Evolutionary conservation across 2,888 invertebrate genomes (phyloP).

Genomic region (Phanerotoma sp.): DNA sequence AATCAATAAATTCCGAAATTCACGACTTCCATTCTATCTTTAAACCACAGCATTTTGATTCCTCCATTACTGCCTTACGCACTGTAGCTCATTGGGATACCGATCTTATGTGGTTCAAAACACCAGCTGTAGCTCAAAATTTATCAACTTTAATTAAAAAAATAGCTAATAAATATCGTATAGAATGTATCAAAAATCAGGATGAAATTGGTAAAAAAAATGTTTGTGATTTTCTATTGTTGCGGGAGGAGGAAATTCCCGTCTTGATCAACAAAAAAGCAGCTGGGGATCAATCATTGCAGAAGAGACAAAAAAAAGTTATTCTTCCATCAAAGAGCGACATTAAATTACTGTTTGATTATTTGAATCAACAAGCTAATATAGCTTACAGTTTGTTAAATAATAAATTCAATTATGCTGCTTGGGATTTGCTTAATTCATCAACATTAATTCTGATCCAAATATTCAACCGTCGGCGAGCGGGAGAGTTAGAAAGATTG

Average conservation of each 20-base stretch:
- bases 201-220: not conserved
- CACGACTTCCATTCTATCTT: constrained; percentile 21
- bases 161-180: constrained; percentile 10
- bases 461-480: constrained; percentile 23
- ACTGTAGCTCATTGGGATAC: constrained; percentile 17
- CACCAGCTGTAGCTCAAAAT: constrained; percentile 23
- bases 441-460: constrained; percentile 11
- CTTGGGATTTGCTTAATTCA: constrained; percentile 13
- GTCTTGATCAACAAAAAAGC: constrained; percentile 21
- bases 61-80: constrained; percentile 3
- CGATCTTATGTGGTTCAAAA: constrained; percentile 4
- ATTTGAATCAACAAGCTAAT: constrained; percentile 1
- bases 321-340: constrained; percentile 17
- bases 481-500: constrained; percentile 16
- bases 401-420: constrained; percentile 1
- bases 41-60: constrained; percentile 11
- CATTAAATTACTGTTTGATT: constrained; percentile 12
- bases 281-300: constrained; percentile 17
- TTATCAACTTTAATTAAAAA: constrained; percentile 25
- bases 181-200: constrained; percentile 19
- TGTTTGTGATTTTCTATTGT: constrained; percentile 16
- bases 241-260: not conserved
- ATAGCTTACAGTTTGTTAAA: not conserved
- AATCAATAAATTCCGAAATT: constrained; percentile 10
- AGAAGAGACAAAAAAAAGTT: constrained; percentile 19